Percentiles rank a stretch among this genome's conserved stretches.
phyloP scores from a whole-genome alignment of 2,797 vertebrate genomes.

The Botia kubotai region DNA sequence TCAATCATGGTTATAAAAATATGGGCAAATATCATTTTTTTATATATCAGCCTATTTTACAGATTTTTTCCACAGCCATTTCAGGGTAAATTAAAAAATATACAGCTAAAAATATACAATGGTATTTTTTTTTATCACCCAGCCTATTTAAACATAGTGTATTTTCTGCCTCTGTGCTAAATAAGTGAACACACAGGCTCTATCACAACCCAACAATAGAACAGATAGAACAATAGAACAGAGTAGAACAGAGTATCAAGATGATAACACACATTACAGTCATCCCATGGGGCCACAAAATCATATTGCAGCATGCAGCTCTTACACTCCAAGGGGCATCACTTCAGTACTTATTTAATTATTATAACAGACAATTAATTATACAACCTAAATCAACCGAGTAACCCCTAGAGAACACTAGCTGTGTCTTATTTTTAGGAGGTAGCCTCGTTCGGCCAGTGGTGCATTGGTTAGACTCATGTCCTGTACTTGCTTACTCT shows the following conservation, averaged over 20 bases:
- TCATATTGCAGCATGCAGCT: conserved; percentile 55
- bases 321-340: conserved; percentile 52
- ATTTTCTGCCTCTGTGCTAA: neutral
- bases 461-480: conserved; percentile 66
- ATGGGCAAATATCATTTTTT: too few species aligned
- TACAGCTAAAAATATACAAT: too few species aligned
- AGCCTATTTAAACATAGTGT: neutral
- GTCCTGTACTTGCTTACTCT: conserved; percentile 76
- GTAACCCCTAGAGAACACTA: conserved; percentile 65
- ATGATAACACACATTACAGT: conserved; percentile 36
- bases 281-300: conserved; percentile 46
- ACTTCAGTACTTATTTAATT: conserved; percentile 63
- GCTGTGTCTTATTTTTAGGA: conserved; percentile 72
- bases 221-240: too few species aligned
- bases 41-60: too few species aligned
- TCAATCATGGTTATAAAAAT: too few species aligned
- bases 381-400: conserved; percentile 70
- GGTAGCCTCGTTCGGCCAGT: conserved; percentile 60
- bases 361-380: conserved; percentile 73
- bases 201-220: conserved; percentile 9
- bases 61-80: too few species aligned
- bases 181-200: conserved; percentile 3
- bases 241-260: too few species aligned
- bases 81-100: too few species aligned
- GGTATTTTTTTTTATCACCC: too few species aligned